A percentile compares a stretch with the other conserved stretches of the same genome.
phyloP scores from a whole-genome alignment of 2,888 invertebrate genomes.

The Gnatocerus cornutus region DNA sequence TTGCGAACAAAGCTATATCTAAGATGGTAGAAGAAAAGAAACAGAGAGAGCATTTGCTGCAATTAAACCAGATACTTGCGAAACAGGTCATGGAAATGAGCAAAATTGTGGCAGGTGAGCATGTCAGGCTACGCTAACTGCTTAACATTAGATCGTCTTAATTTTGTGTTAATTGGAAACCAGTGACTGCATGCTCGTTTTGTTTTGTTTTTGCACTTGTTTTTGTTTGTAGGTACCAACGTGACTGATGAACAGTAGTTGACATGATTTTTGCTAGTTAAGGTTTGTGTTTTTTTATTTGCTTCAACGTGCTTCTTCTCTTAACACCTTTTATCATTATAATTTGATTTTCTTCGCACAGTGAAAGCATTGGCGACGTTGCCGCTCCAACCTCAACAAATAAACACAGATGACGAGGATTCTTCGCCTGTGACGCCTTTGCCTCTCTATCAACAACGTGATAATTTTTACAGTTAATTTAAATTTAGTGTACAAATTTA shows the following conservation, averaged over 20 bases:
- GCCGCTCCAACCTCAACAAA: constrained; percentile 74
- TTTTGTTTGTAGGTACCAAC: constrained; percentile 68
- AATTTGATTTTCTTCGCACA: constrained; percentile 51
- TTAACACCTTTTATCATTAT: not conserved
- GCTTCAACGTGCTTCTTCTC: not conserved
- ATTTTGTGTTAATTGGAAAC: no score
- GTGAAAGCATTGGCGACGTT: constrained; percentile 84
- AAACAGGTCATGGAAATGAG: constrained; percentile 96
- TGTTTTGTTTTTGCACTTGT: constrained; percentile 54
- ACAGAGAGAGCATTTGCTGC: constrained; percentile 90
- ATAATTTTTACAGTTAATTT: constrained; percentile 80
- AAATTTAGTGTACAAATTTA: constrained; percentile 64
- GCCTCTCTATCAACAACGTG: constrained; percentile 89
- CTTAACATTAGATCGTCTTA: no score
- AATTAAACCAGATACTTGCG: constrained; percentile 93
- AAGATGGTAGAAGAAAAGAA: constrained; percentile 84
- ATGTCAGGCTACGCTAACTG: not conserved
- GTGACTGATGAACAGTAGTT: constrained; percentile 65
- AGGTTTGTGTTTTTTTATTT: constrained; percentile 69
- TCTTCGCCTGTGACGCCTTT: constrained; percentile 85
- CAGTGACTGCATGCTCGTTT: constrained; percentile 45
- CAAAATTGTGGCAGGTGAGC: constrained; percentile 94
- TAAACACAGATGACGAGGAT: constrained; percentile 80
- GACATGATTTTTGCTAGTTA: constrained; percentile 54
- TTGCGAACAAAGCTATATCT: constrained; percentile 66